Evolutionary conservation across 2,888 invertebrate genomes (phyloP), one percentile per base, ranked within the genome.

Genomic region (Eustalomyia histrio): DNA sequence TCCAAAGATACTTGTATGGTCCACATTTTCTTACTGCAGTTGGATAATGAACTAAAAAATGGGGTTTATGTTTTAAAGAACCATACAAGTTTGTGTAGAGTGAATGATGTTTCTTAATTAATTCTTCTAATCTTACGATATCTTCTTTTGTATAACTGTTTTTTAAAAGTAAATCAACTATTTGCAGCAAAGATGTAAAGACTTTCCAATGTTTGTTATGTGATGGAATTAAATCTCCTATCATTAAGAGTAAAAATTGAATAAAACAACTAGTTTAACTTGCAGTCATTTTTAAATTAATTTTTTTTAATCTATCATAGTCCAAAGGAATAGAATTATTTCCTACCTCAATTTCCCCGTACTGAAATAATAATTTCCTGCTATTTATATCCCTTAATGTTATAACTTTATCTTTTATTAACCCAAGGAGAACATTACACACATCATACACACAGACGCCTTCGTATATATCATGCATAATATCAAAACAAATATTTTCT

Each of bases 391-490:
- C 18, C 35, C 74, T 57, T 74, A 84, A 71, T 9, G 81, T 55
- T 60, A 82, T 82, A 57, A 71, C 64, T 10, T 18, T 68, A 53
- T 83, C 69, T 35, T 61, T 61, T 3, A 83, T 80, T n/a, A 80
- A 83, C 61, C 60, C 18, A n/a, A 69, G 14, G 24, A 84, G 24
- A 50, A 84, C 57, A 69, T 83, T 58, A 33, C 83, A 83, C 33
- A 85, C 33, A 76, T 85, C 84, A 67, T 84, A 85, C 12, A 57
- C 58, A 60, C 84, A 84, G 12, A 84, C 67, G 0, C 86, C 85
- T 43, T 84, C 84, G 52, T 81, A 84, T 18, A 84, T 2, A 65
- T 85, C 85, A 67, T 86, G 86, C 85, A 85, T 86, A 8, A 84
- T 35, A 64, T 86, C 83, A 43, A 79, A 83, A 39, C 33, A 63